These are phyloP conservation scores for Zapornia atra DNA, from an alignment of 2,113 vertebrate species.

Conservation along the genomic window DNA sequence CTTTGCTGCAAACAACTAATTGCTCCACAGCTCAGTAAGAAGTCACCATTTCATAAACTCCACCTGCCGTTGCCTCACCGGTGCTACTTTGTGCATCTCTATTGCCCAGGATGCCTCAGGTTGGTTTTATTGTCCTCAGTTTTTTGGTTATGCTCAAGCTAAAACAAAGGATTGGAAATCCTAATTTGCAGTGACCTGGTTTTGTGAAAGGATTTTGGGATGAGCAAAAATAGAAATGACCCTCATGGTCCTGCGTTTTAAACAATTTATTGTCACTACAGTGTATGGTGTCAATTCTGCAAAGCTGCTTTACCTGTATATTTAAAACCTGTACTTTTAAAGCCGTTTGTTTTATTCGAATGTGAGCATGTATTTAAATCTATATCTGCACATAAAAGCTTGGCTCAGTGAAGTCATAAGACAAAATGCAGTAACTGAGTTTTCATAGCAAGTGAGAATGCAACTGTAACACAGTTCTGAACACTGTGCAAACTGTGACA, in stretches of 20 bases:
- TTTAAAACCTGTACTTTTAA: neutral
- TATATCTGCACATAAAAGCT: neutral
- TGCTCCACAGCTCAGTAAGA: neutral
- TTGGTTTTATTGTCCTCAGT: neutral
- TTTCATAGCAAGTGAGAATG: neutral
- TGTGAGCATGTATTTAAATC: neutral
- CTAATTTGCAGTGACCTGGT: neutral
- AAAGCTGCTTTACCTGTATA: neutral
- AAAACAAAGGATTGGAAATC: neutral
- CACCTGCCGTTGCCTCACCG: neutral
- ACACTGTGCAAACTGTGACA: neutral
- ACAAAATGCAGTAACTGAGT: neutral
- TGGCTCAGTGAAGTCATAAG: neutral
- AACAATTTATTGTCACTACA: neutral
- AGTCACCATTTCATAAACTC: conserved; percentile 41
- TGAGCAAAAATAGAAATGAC: neutral
- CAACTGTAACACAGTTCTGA: neutral
- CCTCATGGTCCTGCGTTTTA: neutral
- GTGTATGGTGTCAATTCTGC: neutral
- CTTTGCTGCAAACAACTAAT: neutral
- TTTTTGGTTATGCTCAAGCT: neutral
- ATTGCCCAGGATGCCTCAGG: neutral
- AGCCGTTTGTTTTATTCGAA: neutral
- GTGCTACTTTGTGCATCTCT: neutral
- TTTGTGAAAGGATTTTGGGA: neutral